Evolutionary conservation across 2,113 vertebrate species (phyloP).

Genomic region (Micromys minutus): DNA sequence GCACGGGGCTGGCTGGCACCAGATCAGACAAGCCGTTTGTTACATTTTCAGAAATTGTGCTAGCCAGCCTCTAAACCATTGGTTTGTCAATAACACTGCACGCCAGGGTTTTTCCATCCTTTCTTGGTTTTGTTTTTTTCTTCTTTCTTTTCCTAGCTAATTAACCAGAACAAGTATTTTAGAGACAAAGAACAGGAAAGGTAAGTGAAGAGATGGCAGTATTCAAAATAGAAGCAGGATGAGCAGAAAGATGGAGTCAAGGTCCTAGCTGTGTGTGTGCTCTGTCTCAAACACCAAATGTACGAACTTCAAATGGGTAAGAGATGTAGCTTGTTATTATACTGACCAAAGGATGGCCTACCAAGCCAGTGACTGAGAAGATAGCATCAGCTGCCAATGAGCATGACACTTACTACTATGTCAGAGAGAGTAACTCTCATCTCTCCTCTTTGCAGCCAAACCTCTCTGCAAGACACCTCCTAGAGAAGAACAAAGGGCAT

Average conservation of each 20-base stretch:
- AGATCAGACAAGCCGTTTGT: not conserved
- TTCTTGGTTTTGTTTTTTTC: not conserved
- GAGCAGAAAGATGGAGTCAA: not conserved
- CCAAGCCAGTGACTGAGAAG: not conserved
- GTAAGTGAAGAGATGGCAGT: not conserved
- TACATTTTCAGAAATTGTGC: constrained; percentile 16
- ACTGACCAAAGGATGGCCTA: not conserved
- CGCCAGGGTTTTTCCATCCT: not conserved
- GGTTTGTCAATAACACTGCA: not conserved
- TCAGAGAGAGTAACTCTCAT: constrained; percentile 24
- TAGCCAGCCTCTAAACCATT: not conserved
- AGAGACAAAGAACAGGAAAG: not conserved
- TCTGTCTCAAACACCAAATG: not conserved
- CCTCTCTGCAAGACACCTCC: constrained; percentile 87
- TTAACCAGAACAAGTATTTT: not conserved
- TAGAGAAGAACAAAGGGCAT: constrained; percentile 86
- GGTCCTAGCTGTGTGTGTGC: not conserved
- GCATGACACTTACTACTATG: not conserved
- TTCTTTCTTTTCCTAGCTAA: not conserved
- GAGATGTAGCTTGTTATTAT: not conserved
- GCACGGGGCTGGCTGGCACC: not conserved
- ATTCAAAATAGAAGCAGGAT: not conserved
- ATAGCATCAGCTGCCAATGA: not conserved
- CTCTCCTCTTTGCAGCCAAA: constrained; percentile 86
- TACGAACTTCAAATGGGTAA: not conserved